phyloP scores from a whole-genome alignment of 37 sponge, comb jelly and placozoan species.

The Cliona cf. orientalis region DNA sequence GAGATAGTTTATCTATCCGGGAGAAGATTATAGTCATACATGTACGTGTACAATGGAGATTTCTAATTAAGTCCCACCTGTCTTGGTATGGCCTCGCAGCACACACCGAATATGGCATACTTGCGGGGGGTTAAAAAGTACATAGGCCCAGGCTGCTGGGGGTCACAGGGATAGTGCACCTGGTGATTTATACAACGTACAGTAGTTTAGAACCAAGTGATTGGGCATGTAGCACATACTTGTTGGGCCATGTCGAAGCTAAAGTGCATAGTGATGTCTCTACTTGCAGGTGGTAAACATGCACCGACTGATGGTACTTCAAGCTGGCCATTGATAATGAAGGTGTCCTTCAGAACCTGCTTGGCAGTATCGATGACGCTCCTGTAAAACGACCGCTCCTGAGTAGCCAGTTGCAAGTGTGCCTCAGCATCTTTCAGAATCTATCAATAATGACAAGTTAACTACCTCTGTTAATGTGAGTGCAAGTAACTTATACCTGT shows the following conservation, averaged over 20 bases:
- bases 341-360: neutral
- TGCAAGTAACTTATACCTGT: slow-evolving; percentile 1
- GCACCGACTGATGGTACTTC: slow-evolving; percentile 3
- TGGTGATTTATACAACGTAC: neutral
- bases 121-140: slow-evolving; percentile 73
- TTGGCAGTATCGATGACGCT: neutral
- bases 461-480: neutral
- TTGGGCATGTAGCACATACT: neutral
- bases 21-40: neutral
- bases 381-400: slow-evolving; percentile 37
- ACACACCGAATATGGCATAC: slow-evolving; percentile 66
- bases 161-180: slow-evolving; percentile 63
- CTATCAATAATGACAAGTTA: neutral
- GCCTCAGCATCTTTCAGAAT: slow-evolving; percentile 16
- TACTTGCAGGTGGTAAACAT: neutral
- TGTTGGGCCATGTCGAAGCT: slow-evolving; percentile 66
- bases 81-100: slow-evolving; percentile 65
- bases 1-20: slow-evolving; percentile 19
- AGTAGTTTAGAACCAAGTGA: neutral
- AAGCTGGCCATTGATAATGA: neutral
- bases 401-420: slow-evolving; percentile 31
- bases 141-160: slow-evolving; percentile 70
- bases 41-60: neutral
- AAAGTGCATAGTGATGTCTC: slow-evolving; percentile 38
- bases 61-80: slow-evolving; percentile 30